Conservation (phyloP, 2,113 vertebrate genomes). For the Pygoscelis antarcticus region DNA sequence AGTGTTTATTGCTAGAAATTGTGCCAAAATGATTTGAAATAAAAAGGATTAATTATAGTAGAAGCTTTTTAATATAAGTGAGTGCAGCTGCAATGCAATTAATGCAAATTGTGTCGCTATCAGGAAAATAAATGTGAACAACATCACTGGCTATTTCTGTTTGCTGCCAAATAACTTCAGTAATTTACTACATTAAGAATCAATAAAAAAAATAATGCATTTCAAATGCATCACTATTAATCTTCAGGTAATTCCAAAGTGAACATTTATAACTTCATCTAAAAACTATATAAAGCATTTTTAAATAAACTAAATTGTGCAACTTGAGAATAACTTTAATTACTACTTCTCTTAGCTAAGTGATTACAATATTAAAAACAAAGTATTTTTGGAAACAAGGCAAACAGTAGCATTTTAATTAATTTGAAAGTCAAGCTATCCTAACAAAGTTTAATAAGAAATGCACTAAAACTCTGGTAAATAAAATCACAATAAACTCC, state of each 20-base stretch:
- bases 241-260: constrained; percentile 78
- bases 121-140: constrained; percentile 87
- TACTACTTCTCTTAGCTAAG: constrained; percentile 26
- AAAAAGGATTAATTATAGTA: constrained; percentile 95
- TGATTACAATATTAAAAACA: constrained; percentile 17
- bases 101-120: constrained; percentile 92
- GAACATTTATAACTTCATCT: constrained; percentile 85
- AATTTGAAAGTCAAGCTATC: constrained; percentile 1
- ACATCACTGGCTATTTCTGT: constrained; percentile 87
- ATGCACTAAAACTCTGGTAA: not conserved
- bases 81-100: constrained; percentile 95
- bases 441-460: constrained; percentile 15
- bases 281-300: constrained; percentile 78
- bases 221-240: constrained; percentile 92
- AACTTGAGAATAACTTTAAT: constrained; percentile 68
- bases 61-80: constrained; percentile 99
- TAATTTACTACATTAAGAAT: constrained; percentile 99
- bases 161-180: constrained; percentile 94
- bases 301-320: constrained; percentile 59
- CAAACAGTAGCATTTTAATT: not conserved
- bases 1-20: constrained; percentile 99
- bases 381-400: constrained; percentile 25
- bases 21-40: constrained; percentile 98
- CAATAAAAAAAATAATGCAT: constrained; percentile 99
- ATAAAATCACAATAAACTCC: not conserved